These are phyloP conservation scores for Pachymerium ferrugineum DNA, from an alignment of 2,888 invertebrate genomes.

Conservation along the genomic window DNA sequence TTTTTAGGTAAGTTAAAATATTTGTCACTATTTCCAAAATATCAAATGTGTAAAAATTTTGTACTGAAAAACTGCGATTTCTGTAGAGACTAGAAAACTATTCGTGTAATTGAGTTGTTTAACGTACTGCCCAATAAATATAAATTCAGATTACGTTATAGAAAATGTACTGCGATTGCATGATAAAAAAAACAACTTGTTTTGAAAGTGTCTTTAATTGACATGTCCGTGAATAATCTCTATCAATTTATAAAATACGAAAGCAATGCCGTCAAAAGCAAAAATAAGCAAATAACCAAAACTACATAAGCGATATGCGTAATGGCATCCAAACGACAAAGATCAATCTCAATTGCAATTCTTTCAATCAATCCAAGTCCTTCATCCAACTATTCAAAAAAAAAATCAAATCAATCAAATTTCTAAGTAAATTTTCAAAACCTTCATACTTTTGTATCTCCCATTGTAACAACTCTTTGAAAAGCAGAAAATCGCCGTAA, in stretches of 20 bases:
- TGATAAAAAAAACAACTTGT: no score
- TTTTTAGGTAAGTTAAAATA: no score
- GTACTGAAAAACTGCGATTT: no score
- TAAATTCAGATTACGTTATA: no score
- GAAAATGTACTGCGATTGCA: no score
- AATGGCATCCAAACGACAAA: neutral
- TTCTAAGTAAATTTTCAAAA: neutral
- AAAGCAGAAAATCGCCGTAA: neutral
- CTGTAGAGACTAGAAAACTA: no score
- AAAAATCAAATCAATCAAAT: neutral
- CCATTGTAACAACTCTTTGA: neutral
- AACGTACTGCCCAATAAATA: no score
- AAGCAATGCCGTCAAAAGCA: slow-evolving; percentile 1
- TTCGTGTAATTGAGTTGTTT: no score
- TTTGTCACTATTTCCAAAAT: no score
- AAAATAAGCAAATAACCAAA: neutral
- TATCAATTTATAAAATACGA: slow-evolving; percentile 3
- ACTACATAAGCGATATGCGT: slow-evolving; percentile 4
- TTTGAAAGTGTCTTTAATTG: no score
- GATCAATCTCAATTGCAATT: neutral
- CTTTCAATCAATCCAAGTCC: neutral
- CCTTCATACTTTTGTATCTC: neutral
- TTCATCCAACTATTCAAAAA: neutral
- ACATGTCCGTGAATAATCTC: no score
- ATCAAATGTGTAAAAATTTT: no score